Evolutionary conservation across 2,113 vertebrate genomes (phyloP).

Genomic region (Pangasianodon hypophthalmus): DNA sequence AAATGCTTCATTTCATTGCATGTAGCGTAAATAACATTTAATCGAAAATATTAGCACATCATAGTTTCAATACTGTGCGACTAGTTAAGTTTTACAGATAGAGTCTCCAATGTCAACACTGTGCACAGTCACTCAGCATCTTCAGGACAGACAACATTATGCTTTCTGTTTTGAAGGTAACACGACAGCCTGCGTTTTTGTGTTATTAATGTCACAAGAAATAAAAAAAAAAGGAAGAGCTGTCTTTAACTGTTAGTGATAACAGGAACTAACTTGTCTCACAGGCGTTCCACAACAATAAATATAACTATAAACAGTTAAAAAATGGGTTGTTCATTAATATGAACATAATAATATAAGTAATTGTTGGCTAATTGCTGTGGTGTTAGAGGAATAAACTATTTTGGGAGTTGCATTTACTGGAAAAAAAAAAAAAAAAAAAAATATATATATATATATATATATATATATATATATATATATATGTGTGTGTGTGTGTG

Average conservation of each 20-base stretch:
- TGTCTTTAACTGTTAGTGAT: background rate
- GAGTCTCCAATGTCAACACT: background rate
- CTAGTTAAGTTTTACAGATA: background rate
- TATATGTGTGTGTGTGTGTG: no score
- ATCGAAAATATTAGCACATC: background rate
- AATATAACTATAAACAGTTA: background rate
- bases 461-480: no score
- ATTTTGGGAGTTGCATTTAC: background rate
- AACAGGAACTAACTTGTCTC: background rate
- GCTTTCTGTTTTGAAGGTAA: background rate
- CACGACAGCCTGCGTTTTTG: background rate
- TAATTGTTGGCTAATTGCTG: background rate
- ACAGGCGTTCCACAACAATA: background rate
- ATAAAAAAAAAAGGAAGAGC: background rate
- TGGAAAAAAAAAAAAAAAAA: no score
- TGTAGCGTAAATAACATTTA: background rate
- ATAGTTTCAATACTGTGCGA: background rate
- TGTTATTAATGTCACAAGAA: background rate
- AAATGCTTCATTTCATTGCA: background rate
- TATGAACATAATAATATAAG: no score
- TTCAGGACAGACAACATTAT: background rate
- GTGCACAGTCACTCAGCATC: background rate
- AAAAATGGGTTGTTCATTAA: background rate
- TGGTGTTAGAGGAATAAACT: background rate
- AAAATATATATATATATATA: no score